These are phyloP conservation scores for Mechanitis mazaeus DNA, from an alignment of 2,888 invertebrate genomes.

Conservation along the genomic window DNA sequence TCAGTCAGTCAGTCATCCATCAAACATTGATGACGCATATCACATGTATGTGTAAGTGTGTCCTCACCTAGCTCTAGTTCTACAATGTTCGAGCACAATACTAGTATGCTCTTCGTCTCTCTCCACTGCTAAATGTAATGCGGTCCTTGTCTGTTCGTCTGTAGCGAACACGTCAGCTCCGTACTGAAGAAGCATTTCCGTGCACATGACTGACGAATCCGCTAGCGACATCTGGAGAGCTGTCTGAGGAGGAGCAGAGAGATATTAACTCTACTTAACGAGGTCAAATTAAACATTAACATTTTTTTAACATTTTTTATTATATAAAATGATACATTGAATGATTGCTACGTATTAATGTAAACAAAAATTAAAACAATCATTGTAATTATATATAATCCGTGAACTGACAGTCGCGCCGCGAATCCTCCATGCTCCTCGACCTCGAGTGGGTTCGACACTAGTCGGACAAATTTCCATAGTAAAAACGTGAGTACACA, in stretches of 20 bases:
- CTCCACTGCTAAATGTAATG: constrained; percentile 65
- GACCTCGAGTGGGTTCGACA: too few species aligned
- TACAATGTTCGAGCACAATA: constrained; percentile 38
- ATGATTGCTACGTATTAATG: too few species aligned
- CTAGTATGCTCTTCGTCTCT: constrained; percentile 36
- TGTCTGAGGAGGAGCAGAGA: constrained; percentile 45
- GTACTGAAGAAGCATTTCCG: constrained; percentile 46
- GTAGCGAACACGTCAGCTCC: constrained; percentile 53
- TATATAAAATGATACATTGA: too few species aligned
- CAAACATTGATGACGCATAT: neutral
- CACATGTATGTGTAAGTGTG: neutral
- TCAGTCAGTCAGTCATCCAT: too few species aligned
- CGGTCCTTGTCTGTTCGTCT: constrained; percentile 56
- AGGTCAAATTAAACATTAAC: too few species aligned
- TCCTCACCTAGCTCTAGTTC: constrained; percentile 44
- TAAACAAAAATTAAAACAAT: too few species aligned
- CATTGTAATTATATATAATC: too few species aligned
- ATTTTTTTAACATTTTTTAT: too few species aligned
- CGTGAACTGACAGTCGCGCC: too few species aligned
- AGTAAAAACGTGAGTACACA: too few species aligned
- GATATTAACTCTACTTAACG: neutral
- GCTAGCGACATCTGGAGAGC: constrained; percentile 63
- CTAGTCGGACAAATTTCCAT: too few species aligned
- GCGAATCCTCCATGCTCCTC: too few species aligned
- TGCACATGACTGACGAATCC: constrained; percentile 41